phyloP scores from a whole-genome alignment of 2,113 vertebrate genomes.

The Callochromis pleurospilus region DNA sequence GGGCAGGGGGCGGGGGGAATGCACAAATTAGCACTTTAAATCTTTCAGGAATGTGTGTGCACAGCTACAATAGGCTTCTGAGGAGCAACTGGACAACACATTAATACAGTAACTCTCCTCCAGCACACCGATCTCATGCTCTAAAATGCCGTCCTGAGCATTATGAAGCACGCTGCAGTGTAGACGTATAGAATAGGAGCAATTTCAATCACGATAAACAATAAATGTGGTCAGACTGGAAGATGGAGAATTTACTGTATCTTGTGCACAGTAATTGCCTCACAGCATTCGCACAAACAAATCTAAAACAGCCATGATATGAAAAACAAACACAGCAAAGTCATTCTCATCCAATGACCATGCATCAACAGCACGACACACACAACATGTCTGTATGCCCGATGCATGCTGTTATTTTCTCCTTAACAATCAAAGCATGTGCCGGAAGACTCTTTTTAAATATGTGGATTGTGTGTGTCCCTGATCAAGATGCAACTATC shows the following conservation, averaged over 20 bases:
- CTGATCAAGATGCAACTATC: constrained; percentile 59
- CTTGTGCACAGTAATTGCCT: constrained; percentile 59
- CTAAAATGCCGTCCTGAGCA: constrained; percentile 7
- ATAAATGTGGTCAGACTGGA: constrained; percentile 28
- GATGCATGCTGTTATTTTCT: constrained; percentile 59
- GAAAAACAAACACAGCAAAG: constrained; percentile 55
- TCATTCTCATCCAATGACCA: constrained; percentile 64
- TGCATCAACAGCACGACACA: constrained; percentile 58
- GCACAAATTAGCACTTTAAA: neutral
- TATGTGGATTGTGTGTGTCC: neutral
- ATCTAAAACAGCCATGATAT: constrained; percentile 27
- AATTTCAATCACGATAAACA: constrained; percentile 5
- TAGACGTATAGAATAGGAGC: neutral
- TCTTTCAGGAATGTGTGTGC: constrained; percentile 5
- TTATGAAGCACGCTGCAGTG: neutral
- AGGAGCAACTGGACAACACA: constrained; percentile 39
- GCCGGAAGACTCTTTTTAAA: neutral
- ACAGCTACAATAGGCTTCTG: constrained; percentile 15
- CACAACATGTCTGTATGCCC: constrained; percentile 55
- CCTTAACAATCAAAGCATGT: constrained; percentile 5
- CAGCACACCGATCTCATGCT: constrained; percentile 34
- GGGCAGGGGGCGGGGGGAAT: neutral
- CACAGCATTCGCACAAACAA: constrained; percentile 51
- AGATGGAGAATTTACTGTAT: constrained; percentile 63
- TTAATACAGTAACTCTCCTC: constrained; percentile 61